Base-by-base conservation (phyloP, 2,888 invertebrate genomes). In the Campaea margaritaria region DNA sequence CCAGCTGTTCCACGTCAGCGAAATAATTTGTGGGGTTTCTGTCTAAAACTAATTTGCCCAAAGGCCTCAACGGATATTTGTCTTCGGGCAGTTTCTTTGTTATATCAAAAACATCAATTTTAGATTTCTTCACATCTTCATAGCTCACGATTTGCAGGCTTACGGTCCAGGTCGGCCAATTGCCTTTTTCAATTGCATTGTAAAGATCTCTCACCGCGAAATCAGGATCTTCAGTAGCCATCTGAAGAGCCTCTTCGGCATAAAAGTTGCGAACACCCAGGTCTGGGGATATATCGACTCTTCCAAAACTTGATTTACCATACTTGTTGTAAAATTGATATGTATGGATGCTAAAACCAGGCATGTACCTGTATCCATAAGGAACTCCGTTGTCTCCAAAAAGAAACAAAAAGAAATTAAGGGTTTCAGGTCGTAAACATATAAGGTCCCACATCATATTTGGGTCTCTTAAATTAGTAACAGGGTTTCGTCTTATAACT, bases 381-480 rank as follows among this genome's bases (percentile, higher is more conserved):
- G 98, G 98, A 62, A 96, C 96, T 12, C 98, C 98, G 65, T 97
- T 94, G 83, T 98, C 98, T 9, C 96, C 94, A 80, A 98, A 98
- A 66, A 97, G 90, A 83, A 97, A 94, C 85, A 96, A 91, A 45
- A 95, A 93, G 83, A 97, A 97, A 81, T 98, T 97, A 5, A 95
- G 94, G 4, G 96, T 94, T 86, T 98, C 98, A 0, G 97, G 97
- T 36, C 97, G 93, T 43, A 97, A 89, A 0, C 96, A 94, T 65
- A 97, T 93, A 78, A 98, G 98, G 82, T 98, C 98, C 98, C 98
- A 98, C 76, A 97, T 95, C 96, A 96, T 97, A 77, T 98, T 96
- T 0, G 95, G 88, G 85, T 98, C 98, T 86, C 96, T 97, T 31
- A 98, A 90, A 79, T 96, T 96, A 0, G 96, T 97, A 15, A 93